Evolutionary conservation across 2,888 invertebrate genomes (phyloP), one percentile per base, ranked within the genome.

Genomic region (Amphipyra tragopoginis): DNA sequence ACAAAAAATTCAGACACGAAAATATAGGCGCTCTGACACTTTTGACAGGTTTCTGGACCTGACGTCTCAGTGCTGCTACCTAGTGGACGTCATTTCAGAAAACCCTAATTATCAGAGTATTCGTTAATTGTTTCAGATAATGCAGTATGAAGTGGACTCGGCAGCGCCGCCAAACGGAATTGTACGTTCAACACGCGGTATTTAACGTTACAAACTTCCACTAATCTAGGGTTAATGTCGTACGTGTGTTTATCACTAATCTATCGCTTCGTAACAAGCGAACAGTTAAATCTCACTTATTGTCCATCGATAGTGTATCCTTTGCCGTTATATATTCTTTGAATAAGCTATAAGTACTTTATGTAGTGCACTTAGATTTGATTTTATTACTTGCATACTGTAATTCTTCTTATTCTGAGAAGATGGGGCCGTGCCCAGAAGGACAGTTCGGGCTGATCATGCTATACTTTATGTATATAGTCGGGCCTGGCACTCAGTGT

Each of bases 111-210:
- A n/a, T n/a, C n/a, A n/a, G n/a, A 21, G 21, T 10, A 1, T 14
- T 10, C 8, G 8, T 42, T 42, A 3, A 34, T 72, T 51, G 45
- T 68, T 60, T 42, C 64, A 67, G 62, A 51, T 36, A 13, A 58
- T 33, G n/a, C 62, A 57, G 53, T 68, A 44, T 71, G 57, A 52
- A 68, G 45, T 51, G 57, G 57, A 58, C 42, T 61, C 58, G 75
- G 60, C 68, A 68, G 66, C 72, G 51, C 65, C 54, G 77, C 69
- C 59, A 62, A 60, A 57, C 54, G 77, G 65, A 76, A 76, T 77
- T 77, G 61, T 75, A 60, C 61, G 72, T 73, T 58, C 55, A 60
- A 40, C 52, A 39, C 34, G 60, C 61, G 77, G 72, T 70, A 70
- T 55, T 51, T 43, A 72, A 61, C 51, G 53, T 63, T 55, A 65